A percentile compares a stretch with the other conserved stretches of the same genome.
phyloP scores from a whole-genome alignment of 2,888 invertebrate species.

The Mylabris sibirica region DNA sequence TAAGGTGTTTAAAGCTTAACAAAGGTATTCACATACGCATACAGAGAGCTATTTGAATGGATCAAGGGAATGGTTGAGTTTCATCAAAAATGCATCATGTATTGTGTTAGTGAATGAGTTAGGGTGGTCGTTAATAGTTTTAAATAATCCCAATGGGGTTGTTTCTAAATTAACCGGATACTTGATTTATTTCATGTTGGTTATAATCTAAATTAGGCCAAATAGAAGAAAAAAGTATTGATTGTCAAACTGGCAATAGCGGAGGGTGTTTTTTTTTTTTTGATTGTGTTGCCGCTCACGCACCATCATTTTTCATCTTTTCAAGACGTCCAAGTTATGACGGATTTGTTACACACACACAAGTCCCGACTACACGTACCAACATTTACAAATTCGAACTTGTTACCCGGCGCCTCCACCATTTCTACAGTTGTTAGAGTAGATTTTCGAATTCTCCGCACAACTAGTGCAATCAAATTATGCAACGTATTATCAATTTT shows the following conservation, averaged over 20 bases:
- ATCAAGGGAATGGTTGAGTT: not conserved
- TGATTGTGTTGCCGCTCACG: not conserved
- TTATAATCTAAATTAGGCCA: not conserved
- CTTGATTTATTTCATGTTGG: not conserved
- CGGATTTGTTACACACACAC: not conserved
- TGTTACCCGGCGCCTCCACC: constrained; percentile 12
- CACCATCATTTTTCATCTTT: not conserved
- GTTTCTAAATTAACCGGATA: not conserved
- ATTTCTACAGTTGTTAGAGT: not conserved
- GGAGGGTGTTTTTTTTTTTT: not conserved
- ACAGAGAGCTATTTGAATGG: not conserved
- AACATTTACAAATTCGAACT: too few species aligned
- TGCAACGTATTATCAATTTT: constrained; percentile 8
- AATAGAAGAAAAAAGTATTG: not conserved
- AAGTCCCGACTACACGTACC: not conserved
- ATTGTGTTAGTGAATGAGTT: not conserved
- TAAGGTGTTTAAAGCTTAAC: constrained; percentile 20
- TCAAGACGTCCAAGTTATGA: not conserved
- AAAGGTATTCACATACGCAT: constrained; percentile 23
- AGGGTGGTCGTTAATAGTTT: not conserved
- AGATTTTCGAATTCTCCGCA: not conserved
- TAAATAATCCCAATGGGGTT: not conserved
- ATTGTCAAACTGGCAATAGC: not conserved
- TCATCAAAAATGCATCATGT: not conserved
- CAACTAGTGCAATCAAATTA: not conserved